phyloP scores from a whole-genome alignment of 2,888 invertebrate species.

The Sinodicranocentrus sp. region DNA sequence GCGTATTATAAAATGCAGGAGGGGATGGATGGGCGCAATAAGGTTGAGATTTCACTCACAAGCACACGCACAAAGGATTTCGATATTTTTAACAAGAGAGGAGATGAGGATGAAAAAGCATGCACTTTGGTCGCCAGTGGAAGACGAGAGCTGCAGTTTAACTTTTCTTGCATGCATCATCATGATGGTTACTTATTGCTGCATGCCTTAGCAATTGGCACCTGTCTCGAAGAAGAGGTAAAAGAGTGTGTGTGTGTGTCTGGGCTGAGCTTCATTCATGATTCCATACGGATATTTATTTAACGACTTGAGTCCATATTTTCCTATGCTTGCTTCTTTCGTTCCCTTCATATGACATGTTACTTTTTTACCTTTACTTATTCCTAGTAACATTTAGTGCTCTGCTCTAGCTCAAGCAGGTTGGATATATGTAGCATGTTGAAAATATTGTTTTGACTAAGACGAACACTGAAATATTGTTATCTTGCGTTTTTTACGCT shows the following conservation, averaged over 20 bases:
- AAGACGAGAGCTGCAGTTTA: neutral
- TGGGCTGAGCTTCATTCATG: slow-evolving; percentile 34
- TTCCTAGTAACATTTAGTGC: neutral
- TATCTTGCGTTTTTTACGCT: neutral
- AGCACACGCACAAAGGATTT: slow-evolving; percentile 12
- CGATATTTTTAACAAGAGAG: neutral
- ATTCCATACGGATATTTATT: slow-evolving; percentile 53
- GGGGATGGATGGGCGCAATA: slow-evolving; percentile 1
- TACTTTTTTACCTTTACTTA: slow-evolving; percentile 1
- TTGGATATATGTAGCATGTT: neutral
- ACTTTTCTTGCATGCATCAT: neutral
- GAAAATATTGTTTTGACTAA: slow-evolving; percentile 50
- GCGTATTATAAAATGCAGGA: slow-evolving; percentile 32
- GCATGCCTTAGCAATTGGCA: slow-evolving; percentile 51
- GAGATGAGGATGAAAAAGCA: neutral
- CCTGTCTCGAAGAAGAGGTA: slow-evolving; percentile 30
- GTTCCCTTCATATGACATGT: neutral
- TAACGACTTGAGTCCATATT: slow-evolving; percentile 15
- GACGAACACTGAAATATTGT: slow-evolving; percentile 16
- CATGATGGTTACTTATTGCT: slow-evolving; percentile 2
- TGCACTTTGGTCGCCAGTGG: slow-evolving; percentile 9
- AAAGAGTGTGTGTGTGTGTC: neutral
- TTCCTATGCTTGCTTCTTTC: neutral
- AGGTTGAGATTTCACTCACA: neutral
- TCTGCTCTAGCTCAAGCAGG: neutral